Evolutionary conservation across 2,888 invertebrate species (phyloP).

Genomic region (Catonia carolina): DNA sequence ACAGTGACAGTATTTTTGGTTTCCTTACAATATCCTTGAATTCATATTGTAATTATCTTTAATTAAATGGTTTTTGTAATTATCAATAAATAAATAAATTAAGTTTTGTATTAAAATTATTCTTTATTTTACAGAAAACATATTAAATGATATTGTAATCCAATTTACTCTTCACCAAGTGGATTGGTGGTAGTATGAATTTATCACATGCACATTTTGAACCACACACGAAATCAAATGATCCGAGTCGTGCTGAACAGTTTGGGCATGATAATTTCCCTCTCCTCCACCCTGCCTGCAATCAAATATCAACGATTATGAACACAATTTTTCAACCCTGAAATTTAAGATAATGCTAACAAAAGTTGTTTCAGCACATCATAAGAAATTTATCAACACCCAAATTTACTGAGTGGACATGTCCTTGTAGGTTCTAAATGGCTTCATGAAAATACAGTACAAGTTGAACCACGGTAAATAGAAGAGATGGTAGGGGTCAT

Average conservation of each 20-base stretch:
- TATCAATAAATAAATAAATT: too few relatives aligned
- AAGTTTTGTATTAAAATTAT: conserved; percentile 98
- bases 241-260: conserved; percentile 56
- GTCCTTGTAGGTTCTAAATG: too few relatives aligned
- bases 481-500: too few relatives aligned
- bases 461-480: too few relatives aligned
- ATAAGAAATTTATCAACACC: not conserved
- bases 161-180: conserved; percentile 57
- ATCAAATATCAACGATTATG: conserved; percentile 14
- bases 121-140: conserved; percentile 93
- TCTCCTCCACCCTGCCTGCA: conserved; percentile 52
- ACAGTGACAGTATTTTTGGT: too few relatives aligned
- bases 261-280: conserved; percentile 58
- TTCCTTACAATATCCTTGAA: too few relatives aligned
- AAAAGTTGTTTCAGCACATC: conserved; percentile 16
- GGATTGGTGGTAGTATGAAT: conserved; percentile 52
- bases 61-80: too few relatives aligned
- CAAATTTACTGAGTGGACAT: too few relatives aligned
- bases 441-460: too few relatives aligned
- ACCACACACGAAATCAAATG: conserved; percentile 60
- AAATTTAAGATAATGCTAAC: too few relatives aligned
- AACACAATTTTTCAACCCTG: too few relatives aligned
- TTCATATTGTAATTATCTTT: too few relatives aligned
- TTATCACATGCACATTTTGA: conserved; percentile 54
- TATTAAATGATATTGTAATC: conserved; percentile 40